phyloP scores from a whole-genome alignment of 2,113 vertebrate genomes.

The Periophthalmus modestus region DNA sequence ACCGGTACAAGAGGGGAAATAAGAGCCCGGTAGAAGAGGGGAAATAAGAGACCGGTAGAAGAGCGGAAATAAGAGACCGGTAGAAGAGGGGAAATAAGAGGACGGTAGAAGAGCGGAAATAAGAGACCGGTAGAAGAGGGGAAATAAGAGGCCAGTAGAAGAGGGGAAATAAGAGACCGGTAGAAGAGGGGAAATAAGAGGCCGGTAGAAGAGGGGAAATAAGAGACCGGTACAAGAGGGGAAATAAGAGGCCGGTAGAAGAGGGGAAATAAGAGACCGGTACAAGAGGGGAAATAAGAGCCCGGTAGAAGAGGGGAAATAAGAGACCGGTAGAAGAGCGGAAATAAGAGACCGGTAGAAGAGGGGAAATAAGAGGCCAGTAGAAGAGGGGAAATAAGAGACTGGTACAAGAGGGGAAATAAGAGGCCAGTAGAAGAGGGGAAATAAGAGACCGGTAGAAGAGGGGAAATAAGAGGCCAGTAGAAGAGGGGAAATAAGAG shows the following conservation, averaged over 20 bases:
- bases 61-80: constrained; percentile 26
- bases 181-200: constrained; percentile 29
- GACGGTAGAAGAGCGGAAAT: no score
- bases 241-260: no score
- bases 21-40: no score
- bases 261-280: constrained; percentile 25
- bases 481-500: constrained; percentile 31
- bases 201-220: no score
- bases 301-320: no score
- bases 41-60: constrained; percentile 29
- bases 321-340: constrained; percentile 25
- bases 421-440: no score
- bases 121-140: constrained; percentile 27
- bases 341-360: constrained; percentile 29
- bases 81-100: constrained; percentile 29
- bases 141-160: no score
- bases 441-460: constrained; percentile 29
- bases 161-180: constrained; percentile 25
- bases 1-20: constrained; percentile 22
- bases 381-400: constrained; percentile 31
- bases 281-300: constrained; percentile 29
- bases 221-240: constrained; percentile 26
- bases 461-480: no score
- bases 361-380: no score
- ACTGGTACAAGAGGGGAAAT: constrained; percentile 21